Evolutionary conservation across 2,113 vertebrate species (phyloP).

Genomic region (Cisticola juncidis): DNA sequence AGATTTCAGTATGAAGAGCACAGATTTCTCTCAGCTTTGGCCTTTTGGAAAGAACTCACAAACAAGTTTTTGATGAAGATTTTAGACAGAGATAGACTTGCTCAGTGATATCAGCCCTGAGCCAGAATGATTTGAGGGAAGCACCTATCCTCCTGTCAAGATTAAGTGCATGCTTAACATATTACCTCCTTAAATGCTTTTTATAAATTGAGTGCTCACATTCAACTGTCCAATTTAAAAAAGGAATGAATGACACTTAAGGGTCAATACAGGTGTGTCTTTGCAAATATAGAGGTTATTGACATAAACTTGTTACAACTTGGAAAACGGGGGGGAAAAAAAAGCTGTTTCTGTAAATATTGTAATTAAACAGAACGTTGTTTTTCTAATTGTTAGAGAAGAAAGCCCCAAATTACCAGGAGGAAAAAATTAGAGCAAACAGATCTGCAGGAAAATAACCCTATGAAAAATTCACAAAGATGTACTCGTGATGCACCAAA

Average conservation of each 20-base stretch:
- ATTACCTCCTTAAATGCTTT: neutral
- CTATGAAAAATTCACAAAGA: conserved; percentile 42
- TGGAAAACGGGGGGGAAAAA: neutral
- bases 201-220: neutral
- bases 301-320: neutral
- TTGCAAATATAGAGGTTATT: neutral
- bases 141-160: neutral
- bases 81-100: neutral
- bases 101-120: neutral
- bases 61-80: conserved; percentile 3
- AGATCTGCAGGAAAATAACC: conserved; percentile 28
- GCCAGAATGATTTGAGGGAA: neutral
- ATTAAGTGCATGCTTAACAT: neutral
- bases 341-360: conserved; percentile 35
- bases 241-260: neutral
- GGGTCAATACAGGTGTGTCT: neutral
- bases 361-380: conserved; percentile 47
- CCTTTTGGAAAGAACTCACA: conserved; percentile 16
- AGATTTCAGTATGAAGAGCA: neutral
- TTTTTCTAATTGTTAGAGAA: conserved; percentile 54
- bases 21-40: neutral
- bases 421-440: conserved; percentile 45
- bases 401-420: conserved; percentile 10
- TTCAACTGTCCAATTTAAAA: neutral
- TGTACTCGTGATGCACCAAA: conserved; percentile 9